Evolutionary conservation across 2,113 vertebrate genomes (phyloP).

Genomic region (Dromiciops gliroides): DNA sequence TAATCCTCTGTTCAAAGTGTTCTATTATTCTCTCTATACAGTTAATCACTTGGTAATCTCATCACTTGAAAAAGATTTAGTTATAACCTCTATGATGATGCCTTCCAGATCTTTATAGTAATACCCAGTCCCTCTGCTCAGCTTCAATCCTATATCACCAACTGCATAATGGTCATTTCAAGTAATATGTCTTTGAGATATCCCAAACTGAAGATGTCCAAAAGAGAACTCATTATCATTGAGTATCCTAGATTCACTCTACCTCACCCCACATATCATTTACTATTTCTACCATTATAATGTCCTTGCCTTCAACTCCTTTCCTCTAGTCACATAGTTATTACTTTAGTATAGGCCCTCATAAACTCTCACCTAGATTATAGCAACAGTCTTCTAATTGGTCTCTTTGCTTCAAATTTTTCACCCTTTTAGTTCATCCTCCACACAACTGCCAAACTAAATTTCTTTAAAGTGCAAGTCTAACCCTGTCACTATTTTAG

Average conservation of each 20-base stretch:
- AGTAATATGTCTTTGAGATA: background rate
- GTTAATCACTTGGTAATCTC: background rate
- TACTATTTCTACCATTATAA: background rate
- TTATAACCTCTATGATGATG: background rate
- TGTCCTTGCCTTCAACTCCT: background rate
- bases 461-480: background rate
- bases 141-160: background rate
- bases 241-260: background rate
- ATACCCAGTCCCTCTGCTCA: background rate
- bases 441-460: background rate
- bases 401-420: background rate
- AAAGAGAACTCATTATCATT: background rate
- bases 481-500: background rate
- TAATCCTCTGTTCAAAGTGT: background rate
- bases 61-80: background rate
- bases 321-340: background rate
- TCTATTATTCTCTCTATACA: background rate
- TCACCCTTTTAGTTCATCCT: background rate
- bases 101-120: background rate
- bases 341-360: background rate
- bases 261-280: background rate
- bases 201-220: background rate
- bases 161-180: background rate
- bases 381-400: background rate
- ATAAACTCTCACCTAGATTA: background rate